These are phyloP conservation scores for Serilophus lunatus DNA, from an alignment of 2,113 vertebrate genomes.

Conservation along the genomic window DNA sequence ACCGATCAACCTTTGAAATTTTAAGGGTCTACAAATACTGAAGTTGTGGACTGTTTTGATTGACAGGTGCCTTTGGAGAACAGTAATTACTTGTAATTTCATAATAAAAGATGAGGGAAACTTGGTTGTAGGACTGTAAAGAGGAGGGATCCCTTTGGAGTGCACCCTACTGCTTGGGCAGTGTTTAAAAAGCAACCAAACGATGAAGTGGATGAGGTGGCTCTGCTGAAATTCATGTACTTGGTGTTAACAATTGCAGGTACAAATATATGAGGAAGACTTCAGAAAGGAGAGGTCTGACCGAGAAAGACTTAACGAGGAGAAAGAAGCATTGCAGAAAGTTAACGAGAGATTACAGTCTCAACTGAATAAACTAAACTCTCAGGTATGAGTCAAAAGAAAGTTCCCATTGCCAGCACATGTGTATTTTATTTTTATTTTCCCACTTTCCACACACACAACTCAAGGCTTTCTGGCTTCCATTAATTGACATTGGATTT, in stretches of 20 bases:
- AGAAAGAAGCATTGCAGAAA: slow-evolving; percentile 70
- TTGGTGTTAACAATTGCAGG: slow-evolving; percentile 31
- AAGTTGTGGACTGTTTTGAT: neutral
- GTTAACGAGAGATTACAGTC: slow-evolving; percentile 55
- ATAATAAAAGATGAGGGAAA: neutral
- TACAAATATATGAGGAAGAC: slow-evolving; percentile 79
- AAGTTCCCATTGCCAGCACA: neutral
- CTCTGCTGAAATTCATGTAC: neutral
- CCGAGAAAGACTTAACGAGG: slow-evolving; percentile 71
- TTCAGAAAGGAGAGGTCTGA: slow-evolving; percentile 76
- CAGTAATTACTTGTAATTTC: neutral
- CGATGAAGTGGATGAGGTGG: neutral
- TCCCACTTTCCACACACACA: slow-evolving; percentile 11
- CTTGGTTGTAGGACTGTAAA: neutral
- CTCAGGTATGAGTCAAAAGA: slow-evolving; percentile 64
- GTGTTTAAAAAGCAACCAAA: neutral
- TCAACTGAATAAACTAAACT: slow-evolving; percentile 57
- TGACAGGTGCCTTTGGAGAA: neutral
- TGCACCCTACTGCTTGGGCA: neutral
- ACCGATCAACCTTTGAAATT: neutral
- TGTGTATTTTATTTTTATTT: slow-evolving; percentile 44
- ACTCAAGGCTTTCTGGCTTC: slow-evolving; percentile 41
- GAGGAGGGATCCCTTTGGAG: neutral
- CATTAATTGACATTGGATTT: slow-evolving; percentile 45
- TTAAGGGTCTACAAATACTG: neutral